phyloP scores from a whole-genome alignment of 1,140 invertebrate genomes.

The Musca domestica region DNA sequence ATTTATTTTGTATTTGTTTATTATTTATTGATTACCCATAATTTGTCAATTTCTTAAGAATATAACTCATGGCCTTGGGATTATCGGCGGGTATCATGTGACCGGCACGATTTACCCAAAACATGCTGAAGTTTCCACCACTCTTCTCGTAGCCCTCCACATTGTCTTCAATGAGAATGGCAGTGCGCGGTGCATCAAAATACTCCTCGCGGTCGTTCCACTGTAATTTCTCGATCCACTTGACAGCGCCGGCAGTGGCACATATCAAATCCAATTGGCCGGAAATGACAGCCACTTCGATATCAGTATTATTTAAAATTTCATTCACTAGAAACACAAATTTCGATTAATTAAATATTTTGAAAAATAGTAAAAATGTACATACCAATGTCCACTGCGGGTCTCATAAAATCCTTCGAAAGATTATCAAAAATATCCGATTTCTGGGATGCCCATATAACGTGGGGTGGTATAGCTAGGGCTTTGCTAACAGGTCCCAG shows the following conservation, averaged over 20 bases:
- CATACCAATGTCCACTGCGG: constrained; percentile 67
- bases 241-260: constrained; percentile 64
- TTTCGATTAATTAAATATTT: background rate
- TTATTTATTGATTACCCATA: constrained; percentile 28
- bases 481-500: constrained; percentile 66
- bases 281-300: constrained; percentile 48
- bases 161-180: constrained; percentile 59
- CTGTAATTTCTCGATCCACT: constrained; percentile 71
- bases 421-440: constrained; percentile 64
- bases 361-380: constrained; percentile 8
- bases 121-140: constrained; percentile 68
- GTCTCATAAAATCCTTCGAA: constrained; percentile 80
- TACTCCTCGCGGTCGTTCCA: constrained; percentile 63
- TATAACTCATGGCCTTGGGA: constrained; percentile 44
- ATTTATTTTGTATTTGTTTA: too few species aligned
- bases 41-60: constrained; percentile 42
- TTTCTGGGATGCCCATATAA: constrained; percentile 64
- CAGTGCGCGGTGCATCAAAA: constrained; percentile 54
- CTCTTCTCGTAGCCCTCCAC: constrained; percentile 68
- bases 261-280: constrained; percentile 69
- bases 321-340: constrained; percentile 63
- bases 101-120: constrained; percentile 67
- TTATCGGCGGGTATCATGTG: constrained; percentile 60
- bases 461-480: constrained; percentile 62
- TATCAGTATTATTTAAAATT: constrained; percentile 64